phyloP scores from a whole-genome alignment of 2,797 vertebrate genomes.

The Mormyrus hasselquistii region DNA sequence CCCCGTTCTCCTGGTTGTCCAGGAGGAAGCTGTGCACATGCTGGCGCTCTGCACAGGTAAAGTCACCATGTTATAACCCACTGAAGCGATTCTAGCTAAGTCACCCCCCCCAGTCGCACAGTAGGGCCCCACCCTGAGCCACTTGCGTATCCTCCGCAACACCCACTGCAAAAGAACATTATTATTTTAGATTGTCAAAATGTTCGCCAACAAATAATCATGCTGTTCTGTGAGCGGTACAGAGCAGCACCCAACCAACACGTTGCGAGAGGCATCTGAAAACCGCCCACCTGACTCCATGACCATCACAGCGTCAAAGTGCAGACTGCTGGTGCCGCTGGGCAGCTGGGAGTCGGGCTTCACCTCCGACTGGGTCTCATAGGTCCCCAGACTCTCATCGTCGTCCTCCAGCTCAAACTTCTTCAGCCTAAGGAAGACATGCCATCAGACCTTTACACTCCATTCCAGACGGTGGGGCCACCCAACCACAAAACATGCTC shows the following conservation, averaged over 20 bases:
- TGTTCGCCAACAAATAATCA: neutral
- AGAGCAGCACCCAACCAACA: neutral
- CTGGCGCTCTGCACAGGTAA: constrained; percentile 67
- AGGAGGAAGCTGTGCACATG: constrained; percentile 85
- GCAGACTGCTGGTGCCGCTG: constrained; percentile 57
- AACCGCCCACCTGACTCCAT: constrained; percentile 78
- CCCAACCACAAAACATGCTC: neutral
- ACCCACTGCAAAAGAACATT: neutral
- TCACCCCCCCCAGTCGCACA: neutral
- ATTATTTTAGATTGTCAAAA: neutral
- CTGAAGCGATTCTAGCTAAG: neutral
- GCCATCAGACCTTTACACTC: neutral
- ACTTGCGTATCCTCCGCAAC: neutral
- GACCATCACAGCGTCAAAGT: constrained; percentile 71
- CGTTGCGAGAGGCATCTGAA: neutral
- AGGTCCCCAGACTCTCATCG: constrained; percentile 81
- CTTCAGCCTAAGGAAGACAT: constrained; percentile 64
- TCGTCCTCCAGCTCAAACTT: constrained; percentile 89
- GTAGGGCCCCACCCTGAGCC: neutral
- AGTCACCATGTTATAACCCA: neutral
- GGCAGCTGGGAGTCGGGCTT: constrained; percentile 70
- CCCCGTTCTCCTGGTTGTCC: constrained; percentile 79
- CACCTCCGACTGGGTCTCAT: constrained; percentile 72
- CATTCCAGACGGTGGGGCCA: neutral
- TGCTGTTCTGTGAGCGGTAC: neutral